Base-by-base conservation (phyloP, 2,888 invertebrate genomes). In the Cephus nigrinus region DNA sequence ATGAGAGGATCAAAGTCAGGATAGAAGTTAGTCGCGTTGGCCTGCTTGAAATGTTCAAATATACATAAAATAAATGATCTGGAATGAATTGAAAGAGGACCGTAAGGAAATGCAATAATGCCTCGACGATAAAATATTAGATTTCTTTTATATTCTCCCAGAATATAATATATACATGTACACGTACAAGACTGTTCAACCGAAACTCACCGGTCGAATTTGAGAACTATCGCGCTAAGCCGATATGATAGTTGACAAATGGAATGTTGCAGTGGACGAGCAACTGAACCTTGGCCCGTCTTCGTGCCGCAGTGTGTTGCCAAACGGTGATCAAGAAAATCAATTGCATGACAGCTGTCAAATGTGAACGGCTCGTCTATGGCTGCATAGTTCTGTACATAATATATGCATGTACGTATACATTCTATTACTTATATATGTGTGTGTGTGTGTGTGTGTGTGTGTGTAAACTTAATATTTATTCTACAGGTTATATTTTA, bases 61-160 rank as follows among this genome's bases (percentile, higher is more conserved):
- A 2, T 15, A 5, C 40, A 5, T 23, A 5, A 1, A 23, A 40
- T 5, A 1, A 55, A 23, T 55, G 9, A 9, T 23, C 55, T 23
- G 23, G 15, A 55, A 23, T 55, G 55, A 23, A 55, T 2, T 23
- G 23, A 23, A 23, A 9, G 23, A 9, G 55, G 55, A 55, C 0
- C 23, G 23, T 55, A 23, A 23, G 55, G 55, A 55, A 55, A 23
- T 55, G 23, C 23, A 55, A 55, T 55, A 55, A 55, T 23, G 23
- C 23, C 23, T 9, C 23, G 55, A 23, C 82, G 78, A 86, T 87
- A 85, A 89, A 88, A 88, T 85, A 85, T 87, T 85, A 84, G 82
- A 85, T 80, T 82, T 82, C 79, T 78, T 77, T 86, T 86, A 87
- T 86, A 85, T 86, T 83, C 81, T 84, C 84, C 83, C 82, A 88